phyloP scores from a whole-genome alignment of 2,888 invertebrate genomes.

The Gryllus longicercus region DNA sequence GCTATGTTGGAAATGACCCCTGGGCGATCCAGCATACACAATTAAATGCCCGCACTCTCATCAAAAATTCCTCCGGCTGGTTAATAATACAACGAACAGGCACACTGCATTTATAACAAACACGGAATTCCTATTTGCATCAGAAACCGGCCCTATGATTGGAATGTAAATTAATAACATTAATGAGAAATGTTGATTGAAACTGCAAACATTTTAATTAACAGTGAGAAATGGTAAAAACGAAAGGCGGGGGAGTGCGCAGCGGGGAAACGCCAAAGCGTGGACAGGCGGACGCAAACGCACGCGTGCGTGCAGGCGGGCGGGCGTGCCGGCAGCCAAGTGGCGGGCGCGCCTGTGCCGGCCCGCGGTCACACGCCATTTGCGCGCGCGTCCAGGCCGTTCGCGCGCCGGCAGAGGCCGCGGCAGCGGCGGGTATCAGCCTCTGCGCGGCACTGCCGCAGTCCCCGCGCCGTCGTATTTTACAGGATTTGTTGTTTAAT shows the following conservation, averaged over 20 bases:
- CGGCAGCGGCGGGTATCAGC: neutral
- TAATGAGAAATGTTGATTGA: constrained; percentile 17
- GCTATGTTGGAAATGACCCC: no score
- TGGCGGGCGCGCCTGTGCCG: no score
- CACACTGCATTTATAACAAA: constrained; percentile 5
- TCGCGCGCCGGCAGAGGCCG: neutral
- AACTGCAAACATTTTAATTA: constrained; percentile 6
- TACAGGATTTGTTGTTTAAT: constrained; percentile 17
- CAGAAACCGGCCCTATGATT: constrained; percentile 9
- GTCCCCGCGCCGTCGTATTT: neutral
- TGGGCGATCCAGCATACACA: no score
- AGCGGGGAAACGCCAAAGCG: no score
- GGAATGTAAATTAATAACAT: constrained; percentile 11
- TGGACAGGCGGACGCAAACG: no score
- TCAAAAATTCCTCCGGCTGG: neutral
- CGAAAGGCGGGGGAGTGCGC: no score
- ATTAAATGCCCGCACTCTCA: no score
- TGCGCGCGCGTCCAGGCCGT: neutral
- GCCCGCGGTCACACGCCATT: no score
- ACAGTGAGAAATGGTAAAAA: neutral
- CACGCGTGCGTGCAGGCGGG: no score
- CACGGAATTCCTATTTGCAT: constrained; percentile 11
- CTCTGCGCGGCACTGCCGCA: neutral
- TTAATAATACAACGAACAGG: neutral
- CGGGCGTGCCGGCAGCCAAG: no score